phyloP scores from a whole-genome alignment of 2,888 invertebrate genomes.

The Drosophila cognata region DNA sequence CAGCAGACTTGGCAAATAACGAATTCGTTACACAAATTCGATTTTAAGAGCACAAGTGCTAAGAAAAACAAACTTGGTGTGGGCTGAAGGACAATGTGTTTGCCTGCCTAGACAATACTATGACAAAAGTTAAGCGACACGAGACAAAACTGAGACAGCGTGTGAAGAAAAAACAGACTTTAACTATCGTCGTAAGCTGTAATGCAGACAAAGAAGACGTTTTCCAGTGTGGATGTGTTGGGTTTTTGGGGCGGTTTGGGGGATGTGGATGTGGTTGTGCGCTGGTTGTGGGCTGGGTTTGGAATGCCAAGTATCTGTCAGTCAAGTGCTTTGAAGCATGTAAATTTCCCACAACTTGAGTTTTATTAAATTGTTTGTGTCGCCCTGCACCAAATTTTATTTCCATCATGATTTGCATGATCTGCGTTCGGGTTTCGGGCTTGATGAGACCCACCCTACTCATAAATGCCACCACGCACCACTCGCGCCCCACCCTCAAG shows the following conservation, averaged over 20 bases:
- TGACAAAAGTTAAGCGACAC: conserved; percentile 63
- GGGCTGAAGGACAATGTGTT: not conserved
- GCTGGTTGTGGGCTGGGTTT: not conserved
- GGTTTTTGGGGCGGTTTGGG: not conserved
- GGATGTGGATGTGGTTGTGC: no score
- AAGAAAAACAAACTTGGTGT: conserved; percentile 27
- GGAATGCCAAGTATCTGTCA: conserved; percentile 59
- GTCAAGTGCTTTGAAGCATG: conserved; percentile 63
- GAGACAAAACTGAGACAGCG: conserved; percentile 29
- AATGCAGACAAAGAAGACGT: conserved; percentile 72
- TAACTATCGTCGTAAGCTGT: conserved; percentile 48
- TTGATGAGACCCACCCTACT: conserved; percentile 18
- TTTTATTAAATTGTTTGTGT: conserved; percentile 82
- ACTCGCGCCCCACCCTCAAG: conserved; percentile 20
- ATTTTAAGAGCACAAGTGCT: conserved; percentile 55
- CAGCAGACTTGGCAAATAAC: conserved; percentile 20
- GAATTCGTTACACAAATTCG: conserved; percentile 66
- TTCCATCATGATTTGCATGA: conserved; percentile 76
- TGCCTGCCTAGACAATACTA: conserved; percentile 34
- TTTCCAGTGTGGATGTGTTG: conserved; percentile 25
- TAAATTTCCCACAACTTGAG: conserved; percentile 73
- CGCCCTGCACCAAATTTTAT: conserved; percentile 68
- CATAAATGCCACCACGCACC: conserved; percentile 36
- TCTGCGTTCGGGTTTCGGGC: conserved; percentile 39
- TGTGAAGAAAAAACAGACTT: conserved; percentile 36